These are phyloP conservation scores for Sebastes schlegelii DNA, from an alignment of 2,113 vertebrate species.

Conservation along the genomic window DNA sequence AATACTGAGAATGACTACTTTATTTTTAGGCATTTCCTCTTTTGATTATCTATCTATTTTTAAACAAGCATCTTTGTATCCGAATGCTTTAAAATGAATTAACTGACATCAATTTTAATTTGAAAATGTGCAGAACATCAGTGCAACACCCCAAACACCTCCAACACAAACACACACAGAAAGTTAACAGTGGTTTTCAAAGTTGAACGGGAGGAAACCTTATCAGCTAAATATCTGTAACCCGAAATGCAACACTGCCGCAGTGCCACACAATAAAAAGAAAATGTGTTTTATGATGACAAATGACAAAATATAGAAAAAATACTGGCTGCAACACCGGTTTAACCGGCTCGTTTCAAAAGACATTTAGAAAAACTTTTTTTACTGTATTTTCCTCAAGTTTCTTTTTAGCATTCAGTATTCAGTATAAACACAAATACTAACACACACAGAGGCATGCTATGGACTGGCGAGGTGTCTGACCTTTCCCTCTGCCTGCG, in stretches of 20 bases:
- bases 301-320: background rate
- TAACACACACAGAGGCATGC: conserved; percentile 31
- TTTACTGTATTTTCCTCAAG: background rate
- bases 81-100: background rate
- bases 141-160: no score
- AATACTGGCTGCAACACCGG: background rate
- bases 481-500: conserved; percentile 76
- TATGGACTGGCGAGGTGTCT: conserved; percentile 54
- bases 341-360: background rate
- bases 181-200: conserved; percentile 25
- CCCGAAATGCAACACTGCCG: background rate
- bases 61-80: background rate
- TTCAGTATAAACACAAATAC: conserved; percentile 29
- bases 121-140: background rate
- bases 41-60: background rate
- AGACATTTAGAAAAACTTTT: conserved; percentile 6
- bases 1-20: background rate
- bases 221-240: conserved; percentile 22
- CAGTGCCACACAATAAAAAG: background rate
- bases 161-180: conserved; percentile 14
- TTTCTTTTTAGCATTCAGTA: conserved; percentile 31
- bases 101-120: background rate
- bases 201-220: background rate
- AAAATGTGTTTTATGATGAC: background rate
- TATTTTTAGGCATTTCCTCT: conserved; percentile 11